These are phyloP conservation scores for Penaeus chinensis DNA, from an alignment of 1,140 invertebrate genomes.

Conservation along the genomic window DNA sequence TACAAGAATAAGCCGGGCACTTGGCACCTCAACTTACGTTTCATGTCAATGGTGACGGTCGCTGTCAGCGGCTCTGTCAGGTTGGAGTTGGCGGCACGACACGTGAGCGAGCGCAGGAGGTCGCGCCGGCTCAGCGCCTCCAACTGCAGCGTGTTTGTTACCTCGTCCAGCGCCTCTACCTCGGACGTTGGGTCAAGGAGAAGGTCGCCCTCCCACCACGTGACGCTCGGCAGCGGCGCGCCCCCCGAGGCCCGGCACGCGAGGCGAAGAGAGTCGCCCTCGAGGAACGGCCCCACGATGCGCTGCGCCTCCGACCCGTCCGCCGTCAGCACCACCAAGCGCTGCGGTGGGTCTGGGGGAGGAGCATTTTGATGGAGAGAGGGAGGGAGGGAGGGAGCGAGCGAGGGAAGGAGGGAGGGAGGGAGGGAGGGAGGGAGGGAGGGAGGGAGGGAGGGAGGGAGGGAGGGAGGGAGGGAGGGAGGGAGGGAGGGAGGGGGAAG, in stretches of 20 bases:
- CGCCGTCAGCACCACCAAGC: constrained; percentile 86
- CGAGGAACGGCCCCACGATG: constrained; percentile 85
- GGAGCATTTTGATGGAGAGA: not conserved
- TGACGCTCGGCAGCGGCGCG: constrained; percentile 82
- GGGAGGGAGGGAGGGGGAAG: constrained; percentile 18
- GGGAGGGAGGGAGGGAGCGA: not conserved
- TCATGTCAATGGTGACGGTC: constrained; percentile 66
- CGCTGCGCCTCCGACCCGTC: constrained; percentile 82
- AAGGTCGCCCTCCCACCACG: constrained; percentile 73
- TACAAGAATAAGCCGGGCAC: too few species aligned
- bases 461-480: constrained; percentile 19
- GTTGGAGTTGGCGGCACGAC: constrained; percentile 78
- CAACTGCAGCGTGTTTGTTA: constrained; percentile 47
- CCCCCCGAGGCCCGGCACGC: constrained; percentile 86
- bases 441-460: constrained; percentile 1
- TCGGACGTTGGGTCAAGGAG: constrained; percentile 46
- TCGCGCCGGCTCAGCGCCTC: constrained; percentile 53
- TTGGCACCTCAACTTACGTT: constrained; percentile 65
- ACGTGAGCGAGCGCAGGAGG: constrained; percentile 58
- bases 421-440: not conserved
- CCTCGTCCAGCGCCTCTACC: constrained; percentile 32
- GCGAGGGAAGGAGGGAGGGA: not conserved
- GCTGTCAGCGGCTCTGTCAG: constrained; percentile 77
- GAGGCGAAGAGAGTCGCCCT: constrained; percentile 71
- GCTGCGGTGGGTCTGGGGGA: constrained; percentile 82